These are phyloP conservation scores for Machimus atricapillus DNA, from an alignment of 2,888 invertebrate species.

Conservation along the genomic window DNA sequence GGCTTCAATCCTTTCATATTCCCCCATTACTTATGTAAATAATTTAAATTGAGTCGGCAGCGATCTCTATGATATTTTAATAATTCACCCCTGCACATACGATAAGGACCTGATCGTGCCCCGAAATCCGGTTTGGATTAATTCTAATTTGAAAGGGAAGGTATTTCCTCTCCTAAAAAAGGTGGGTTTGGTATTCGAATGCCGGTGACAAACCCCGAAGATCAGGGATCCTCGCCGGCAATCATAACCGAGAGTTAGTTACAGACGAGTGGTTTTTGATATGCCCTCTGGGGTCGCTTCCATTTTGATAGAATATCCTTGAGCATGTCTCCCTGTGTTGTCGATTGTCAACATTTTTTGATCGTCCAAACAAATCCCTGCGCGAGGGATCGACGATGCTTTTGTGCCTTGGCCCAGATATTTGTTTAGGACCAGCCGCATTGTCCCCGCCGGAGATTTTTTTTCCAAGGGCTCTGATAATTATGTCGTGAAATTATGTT, in stretches of 20 bases:
- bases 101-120: not conserved
- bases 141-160: not conserved
- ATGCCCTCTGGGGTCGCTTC: slow-evolving; percentile 7
- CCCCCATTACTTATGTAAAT: not conserved
- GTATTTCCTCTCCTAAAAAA: not conserved
- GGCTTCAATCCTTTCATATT: not conserved
- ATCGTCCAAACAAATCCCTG: slow-evolving; percentile 1
- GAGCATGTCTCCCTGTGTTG: slow-evolving; percentile 4
- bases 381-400: not conserved
- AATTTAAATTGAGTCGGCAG: not conserved
- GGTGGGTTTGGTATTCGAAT: not conserved
- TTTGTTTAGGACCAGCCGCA: slow-evolving; percentile 30
- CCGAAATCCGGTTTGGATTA: slow-evolving; percentile 21
- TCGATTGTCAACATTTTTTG: slow-evolving; percentile 28
- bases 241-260: slow-evolving; percentile 39
- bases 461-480: not conserved
- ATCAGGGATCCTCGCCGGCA: slow-evolving; percentile 26
- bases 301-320: slow-evolving; percentile 12
- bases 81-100: slow-evolving; percentile 10
- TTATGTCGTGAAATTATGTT: slow-evolving; percentile 39
- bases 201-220: slow-evolving; percentile 31
- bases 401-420: not conserved
- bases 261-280: slow-evolving; percentile 40
- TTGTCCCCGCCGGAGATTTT: not conserved
- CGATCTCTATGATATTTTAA: slow-evolving; percentile 6